Base-by-base conservation (phyloP, 2,888 invertebrate species). In the Atethmia centrago region DNA sequence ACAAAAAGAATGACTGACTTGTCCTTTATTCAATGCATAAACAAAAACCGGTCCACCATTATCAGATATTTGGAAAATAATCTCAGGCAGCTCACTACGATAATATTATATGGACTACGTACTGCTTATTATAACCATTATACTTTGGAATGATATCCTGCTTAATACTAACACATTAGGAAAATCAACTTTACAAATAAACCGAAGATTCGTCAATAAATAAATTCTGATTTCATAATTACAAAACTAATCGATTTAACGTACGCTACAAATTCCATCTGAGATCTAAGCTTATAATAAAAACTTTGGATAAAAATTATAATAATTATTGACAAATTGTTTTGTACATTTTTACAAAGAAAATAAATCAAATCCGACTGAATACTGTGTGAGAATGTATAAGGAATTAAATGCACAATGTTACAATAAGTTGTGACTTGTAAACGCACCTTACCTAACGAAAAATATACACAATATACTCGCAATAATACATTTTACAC, bases 281-380 rank as follows among this genome's bases (percentile, higher is more conserved):
- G 96, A 96, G 96, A 96, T 96, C 96, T 96, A 95, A 94, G 89
- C 95, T 96, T 96, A 95, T 89, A 94, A 94, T 94, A 95, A 92
- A 89, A 95, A 95, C 96, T 96, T 96, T 96, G 96, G 96, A 96
- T 95, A 85, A 89, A 92, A 94, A 94, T 94, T 93, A 95, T 91
- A 91, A 92, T 93, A 93, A 93, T 93, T 93, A 93, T 93, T 90
- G 92, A 93, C 91, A 93, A 90, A 90, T 90, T 85, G 88, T 92
- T 94, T 95, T 96, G 93, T 95, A 95, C 95, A 95, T 95, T 95
- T 96, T 92, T 95, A 95, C 95, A 95, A 93, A 93, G 90, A 93
- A 94, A 93, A 89, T 84, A 84, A 85, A 85, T 87, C 88, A 89
- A 88, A 86, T 90, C 88, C 88, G 66, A 89, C 86, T 90, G 87